Base-by-base conservation (phyloP, 2,888 invertebrate species). In the Rotaria macrura region DNA sequence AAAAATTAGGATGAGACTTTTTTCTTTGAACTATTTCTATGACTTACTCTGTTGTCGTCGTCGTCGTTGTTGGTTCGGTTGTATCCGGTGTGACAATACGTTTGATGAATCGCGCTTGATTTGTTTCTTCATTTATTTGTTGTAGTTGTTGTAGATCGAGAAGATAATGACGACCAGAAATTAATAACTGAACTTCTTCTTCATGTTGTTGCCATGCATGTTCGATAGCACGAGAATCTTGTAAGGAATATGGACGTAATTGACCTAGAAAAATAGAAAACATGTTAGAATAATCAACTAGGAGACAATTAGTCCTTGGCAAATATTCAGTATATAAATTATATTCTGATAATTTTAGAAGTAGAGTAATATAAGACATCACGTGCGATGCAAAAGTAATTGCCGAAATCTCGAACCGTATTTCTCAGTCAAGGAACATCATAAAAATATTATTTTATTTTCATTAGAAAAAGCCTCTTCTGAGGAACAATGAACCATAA, bases 81-180 rank as follows among this genome's bases (percentile, higher is more conserved):
- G 89, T 88, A 85, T 89, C 88, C 74, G 89, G 89, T 87, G 90
- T 90, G 12, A 89, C 87, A 87, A 90, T 90, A 43, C 91, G 88
- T 91, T 96, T 96, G 87, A 98, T 95, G 72, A 95, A 94, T 83
- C 97, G 93, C 55, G 96, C 94, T 49, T 96, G 96, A 87, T 97
- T 97, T 0, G 96, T 96, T 91, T 97, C 97, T 92, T 98, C 97
- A 91, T 97, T 98, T 88, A 97, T 95, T 92, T 98, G 97, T 91
- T 96, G 96, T 96, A 97, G 96, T 88, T 96, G 94, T 90, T 95
- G 94, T 90, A 98, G 83, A 84, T 86, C 86, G n/a, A 86, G 85
- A 17, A 83, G 72, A 72, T 86, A 86, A n/a, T 79, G 72, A 34
- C 86, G 85, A 34, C 65, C 83, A 34, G 83, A 85, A 49, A 83